These are phyloP conservation scores for Maniola jurtina DNA, from an alignment of 1,140 invertebrate species.

Conservation along the genomic window DNA sequence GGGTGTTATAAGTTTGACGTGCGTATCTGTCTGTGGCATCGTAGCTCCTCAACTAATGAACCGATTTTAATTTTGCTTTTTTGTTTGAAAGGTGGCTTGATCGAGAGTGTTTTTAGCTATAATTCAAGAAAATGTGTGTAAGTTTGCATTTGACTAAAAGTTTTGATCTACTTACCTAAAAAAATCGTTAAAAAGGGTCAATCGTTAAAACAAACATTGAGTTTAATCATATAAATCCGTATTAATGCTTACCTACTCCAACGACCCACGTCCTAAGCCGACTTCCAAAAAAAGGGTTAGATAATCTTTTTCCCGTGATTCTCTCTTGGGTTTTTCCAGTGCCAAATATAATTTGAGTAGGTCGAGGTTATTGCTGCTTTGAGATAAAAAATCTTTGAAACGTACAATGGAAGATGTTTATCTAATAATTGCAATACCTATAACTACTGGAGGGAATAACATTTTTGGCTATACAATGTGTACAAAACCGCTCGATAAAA, in stretches of 20 bases:
- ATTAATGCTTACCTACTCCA: neutral
- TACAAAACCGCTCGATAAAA: too few relatives aligned
- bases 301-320: neutral
- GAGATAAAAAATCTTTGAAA: neutral
- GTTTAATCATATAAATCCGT: slow-evolving; percentile 1
- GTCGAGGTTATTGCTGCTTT: neutral
- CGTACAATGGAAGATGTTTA: neutral
- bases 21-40: too few relatives aligned
- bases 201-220: neutral
- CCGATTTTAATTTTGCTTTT: too few relatives aligned
- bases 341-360: neutral
- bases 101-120: too few relatives aligned
- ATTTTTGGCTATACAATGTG: too few relatives aligned
- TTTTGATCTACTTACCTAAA: neutral
- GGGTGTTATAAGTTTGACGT: too few relatives aligned
- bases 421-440: too few relatives aligned
- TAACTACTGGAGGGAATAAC: too few relatives aligned
- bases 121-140: too few relatives aligned
- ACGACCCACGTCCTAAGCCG: neutral
- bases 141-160: too few relatives aligned
- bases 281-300: slow-evolving; percentile 2
- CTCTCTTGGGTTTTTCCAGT: neutral
- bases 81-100: too few relatives aligned
- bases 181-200: neutral
- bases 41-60: too few relatives aligned